Evolutionary conservation across 1,140 invertebrate genomes (phyloP).

Genomic region (Trichoplusia ni): DNA sequence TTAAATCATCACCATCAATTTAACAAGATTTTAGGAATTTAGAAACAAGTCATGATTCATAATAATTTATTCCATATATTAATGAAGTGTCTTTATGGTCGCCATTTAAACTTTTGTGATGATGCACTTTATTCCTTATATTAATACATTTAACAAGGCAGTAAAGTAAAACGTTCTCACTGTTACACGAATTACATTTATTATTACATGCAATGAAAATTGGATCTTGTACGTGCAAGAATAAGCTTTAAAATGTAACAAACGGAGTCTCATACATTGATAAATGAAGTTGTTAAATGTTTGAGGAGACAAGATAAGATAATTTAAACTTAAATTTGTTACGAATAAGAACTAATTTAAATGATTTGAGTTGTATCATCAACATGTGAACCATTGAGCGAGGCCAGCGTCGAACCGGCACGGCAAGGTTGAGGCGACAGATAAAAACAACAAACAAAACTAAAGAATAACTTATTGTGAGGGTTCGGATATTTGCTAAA

Average conservation of each 20-base stretch:
- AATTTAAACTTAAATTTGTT: slow-evolving; percentile 10
- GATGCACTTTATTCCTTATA: too few relatives aligned
- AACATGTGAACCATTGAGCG: slow-evolving; percentile 50
- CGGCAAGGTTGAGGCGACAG: slow-evolving; percentile 58
- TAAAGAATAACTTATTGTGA: slow-evolving; percentile 4
- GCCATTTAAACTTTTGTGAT: too few relatives aligned
- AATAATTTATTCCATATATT: too few relatives aligned
- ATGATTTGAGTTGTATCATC: slow-evolving; percentile 27
- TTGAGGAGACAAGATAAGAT: neutral
- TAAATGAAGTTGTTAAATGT: slow-evolving; percentile 13
- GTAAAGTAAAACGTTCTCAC: slow-evolving; percentile 7
- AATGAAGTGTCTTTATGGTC: neutral
- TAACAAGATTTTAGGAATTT: too few relatives aligned
- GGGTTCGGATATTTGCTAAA: slow-evolving; percentile 17
- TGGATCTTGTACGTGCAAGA: neutral
- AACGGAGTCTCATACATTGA: neutral
- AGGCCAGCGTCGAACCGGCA: slow-evolving; percentile 49
- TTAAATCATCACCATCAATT: too few relatives aligned
- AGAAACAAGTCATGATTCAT: too few relatives aligned
- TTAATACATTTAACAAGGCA: neutral
- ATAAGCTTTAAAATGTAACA: slow-evolving; percentile 7
- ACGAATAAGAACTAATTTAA: slow-evolving; percentile 16
- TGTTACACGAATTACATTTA: neutral
- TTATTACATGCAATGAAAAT: neutral
- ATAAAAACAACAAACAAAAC: slow-evolving; percentile 50